Evolutionary conservation across 2,888 invertebrate genomes (phyloP), one percentile per base, ranked within the genome.

Genomic region (Netelia virgata): DNA sequence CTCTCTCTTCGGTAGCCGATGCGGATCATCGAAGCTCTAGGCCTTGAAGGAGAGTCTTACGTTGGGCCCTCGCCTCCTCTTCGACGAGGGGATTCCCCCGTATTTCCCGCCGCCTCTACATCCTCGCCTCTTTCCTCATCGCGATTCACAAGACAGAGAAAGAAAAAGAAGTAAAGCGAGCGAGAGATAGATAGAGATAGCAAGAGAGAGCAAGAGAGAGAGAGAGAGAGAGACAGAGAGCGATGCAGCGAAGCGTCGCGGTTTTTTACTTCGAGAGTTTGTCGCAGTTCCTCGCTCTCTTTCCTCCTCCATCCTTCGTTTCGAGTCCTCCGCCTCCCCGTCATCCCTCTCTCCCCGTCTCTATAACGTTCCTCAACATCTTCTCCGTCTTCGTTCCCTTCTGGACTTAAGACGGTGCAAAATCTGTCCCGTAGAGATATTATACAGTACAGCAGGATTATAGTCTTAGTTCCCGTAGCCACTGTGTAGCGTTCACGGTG

Each of bases 291-390:
- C 55, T 64, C 75, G 61, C 63, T 77, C 61, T 53, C 57, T 57
- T 72, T 68, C 20, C 59, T 59, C 64, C 68, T 63, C 16, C 64
- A 18, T 41, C 61, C 66, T 57, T 55, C 28, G 20, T 80, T 28
- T 41, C 28, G 43, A 16, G 23, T 18, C 23, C 88, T 86, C 88
- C 86, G 89, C 85, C 87, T 89, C 88, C 82, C 63, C 18, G 23
- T 70, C 36, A 36, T 57, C 23, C 41, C 16, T 36, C 61, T 10
- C 3, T 77, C 59, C 16, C 16, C 16, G n/a, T 28, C 28, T n/a
- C 50, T 53, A 10, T 36, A 28, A 57, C 11, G 28, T 74, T 84
- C 61, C 69, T 69, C 53, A 55, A 63, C 50, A 70, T 79, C 50
- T 78, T 63, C 68, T 23, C 23, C 53, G 47, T 53, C 69, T 23